A percentile compares a stretch with the other conserved stretches of the same genome.
phyloP scores from a whole-genome alignment of 2,888 invertebrate genomes.

The Agrochola lychnidis region DNA sequence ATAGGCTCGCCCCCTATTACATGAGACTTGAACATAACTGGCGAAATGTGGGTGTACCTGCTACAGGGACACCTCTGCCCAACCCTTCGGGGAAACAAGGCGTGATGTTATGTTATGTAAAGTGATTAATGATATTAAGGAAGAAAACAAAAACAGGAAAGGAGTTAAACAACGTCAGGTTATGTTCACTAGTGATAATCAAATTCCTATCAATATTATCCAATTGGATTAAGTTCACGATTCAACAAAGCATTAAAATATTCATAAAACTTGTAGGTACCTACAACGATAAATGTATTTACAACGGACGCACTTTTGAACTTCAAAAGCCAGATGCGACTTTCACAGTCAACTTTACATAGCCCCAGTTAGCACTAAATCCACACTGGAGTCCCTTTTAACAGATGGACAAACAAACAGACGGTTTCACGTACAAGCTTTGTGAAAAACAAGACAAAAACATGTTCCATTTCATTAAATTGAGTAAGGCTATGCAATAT shows the following conservation, averaged over 20 bases:
- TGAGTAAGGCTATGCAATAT: conserved; percentile 3
- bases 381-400: conserved; percentile 46
- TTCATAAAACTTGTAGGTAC: conserved; percentile 2
- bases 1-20: too few species aligned
- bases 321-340: conserved; percentile 43
- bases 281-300: conserved; percentile 21
- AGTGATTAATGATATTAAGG: too few species aligned
- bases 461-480: conserved; percentile 32
- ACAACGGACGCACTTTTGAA: conserved; percentile 21
- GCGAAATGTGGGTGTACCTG: too few species aligned
- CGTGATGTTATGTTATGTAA: too few species aligned
- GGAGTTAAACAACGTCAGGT: too few species aligned
- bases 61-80: too few species aligned
- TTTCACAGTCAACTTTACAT: conserved; percentile 41
- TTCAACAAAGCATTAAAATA: neutral
- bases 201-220: neutral
- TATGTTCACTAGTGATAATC: neutral
- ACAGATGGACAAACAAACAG: conserved; percentile 50
- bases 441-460: conserved; percentile 34
- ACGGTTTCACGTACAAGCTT: conserved; percentile 18
- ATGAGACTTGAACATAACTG: too few species aligned
- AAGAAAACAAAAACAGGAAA: neutral
- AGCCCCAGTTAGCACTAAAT: conserved; percentile 31
- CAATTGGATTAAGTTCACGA: neutral
- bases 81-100: too few species aligned